Conservation (phyloP, 2,888 invertebrate species). For the Fragum sueziense region DNA sequence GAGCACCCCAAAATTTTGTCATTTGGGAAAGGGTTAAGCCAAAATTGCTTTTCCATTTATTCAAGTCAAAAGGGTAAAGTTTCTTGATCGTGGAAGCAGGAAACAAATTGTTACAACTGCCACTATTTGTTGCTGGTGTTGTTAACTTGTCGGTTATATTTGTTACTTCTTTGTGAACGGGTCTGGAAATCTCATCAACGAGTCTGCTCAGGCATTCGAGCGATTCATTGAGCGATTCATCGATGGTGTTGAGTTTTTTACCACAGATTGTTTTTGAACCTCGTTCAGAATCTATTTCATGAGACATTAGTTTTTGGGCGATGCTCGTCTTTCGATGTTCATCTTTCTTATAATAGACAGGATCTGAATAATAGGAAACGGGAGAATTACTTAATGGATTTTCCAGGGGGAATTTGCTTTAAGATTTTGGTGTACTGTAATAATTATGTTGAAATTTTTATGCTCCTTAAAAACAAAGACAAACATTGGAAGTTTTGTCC, state of each 20-base stretch:
- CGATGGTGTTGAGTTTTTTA: background rate
- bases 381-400: conserved; percentile 3
- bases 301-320: conserved; percentile 48
- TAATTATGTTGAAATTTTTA: no score
- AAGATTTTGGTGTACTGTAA: no score
- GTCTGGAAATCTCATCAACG: conserved; percentile 13
- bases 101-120: conserved; percentile 19
- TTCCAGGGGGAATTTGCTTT: no score
- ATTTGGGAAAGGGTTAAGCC: no score
- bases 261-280: conserved; percentile 1
- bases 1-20: no score
- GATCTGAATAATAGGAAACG: conserved; percentile 13
- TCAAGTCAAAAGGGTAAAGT: background rate
- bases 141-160: background rate
- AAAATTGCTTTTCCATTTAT: no score
- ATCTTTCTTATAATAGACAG: no score
- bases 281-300: conserved; percentile 53
- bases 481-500: no score
- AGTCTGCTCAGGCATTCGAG: background rate
- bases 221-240: conserved; percentile 17
- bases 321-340: conserved; percentile 4
- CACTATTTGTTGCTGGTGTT: background rate
- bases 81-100: background rate
- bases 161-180: conserved; percentile 15
- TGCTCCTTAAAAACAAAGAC: background rate